Evolutionary conservation across 2,888 invertebrate species (phyloP).

Genomic region (Augiades crinisus): DNA sequence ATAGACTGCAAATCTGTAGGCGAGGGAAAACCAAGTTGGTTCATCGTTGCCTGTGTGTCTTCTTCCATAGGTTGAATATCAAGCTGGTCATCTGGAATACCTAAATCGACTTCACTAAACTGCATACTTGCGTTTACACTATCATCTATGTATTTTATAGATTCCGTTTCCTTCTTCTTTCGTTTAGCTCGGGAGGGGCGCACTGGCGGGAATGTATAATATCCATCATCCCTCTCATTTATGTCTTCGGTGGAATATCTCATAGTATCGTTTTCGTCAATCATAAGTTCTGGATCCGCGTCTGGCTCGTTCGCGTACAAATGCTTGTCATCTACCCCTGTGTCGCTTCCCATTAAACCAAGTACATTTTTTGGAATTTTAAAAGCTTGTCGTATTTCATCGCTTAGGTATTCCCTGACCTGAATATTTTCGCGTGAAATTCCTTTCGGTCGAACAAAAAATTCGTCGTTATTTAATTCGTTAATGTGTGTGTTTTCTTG

Average conservation of each 20-base stretch:
- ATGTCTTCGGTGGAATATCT: slow-evolving; percentile 67
- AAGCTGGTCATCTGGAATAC: slow-evolving; percentile 76
- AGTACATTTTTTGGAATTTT: slow-evolving; percentile 85
- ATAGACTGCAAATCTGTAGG: slow-evolving; percentile 63
- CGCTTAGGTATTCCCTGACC: slow-evolving; percentile 88
- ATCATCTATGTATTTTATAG: slow-evolving; percentile 68
- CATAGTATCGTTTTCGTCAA: slow-evolving; percentile 58
- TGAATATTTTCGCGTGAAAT: slow-evolving; percentile 92
- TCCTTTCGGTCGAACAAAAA: slow-evolving; percentile 91
- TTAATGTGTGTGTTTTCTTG: slow-evolving; percentile 83
- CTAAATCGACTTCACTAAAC: slow-evolving; percentile 71
- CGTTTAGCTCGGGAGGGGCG: slow-evolving; percentile 81
- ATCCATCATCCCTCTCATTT: slow-evolving; percentile 75
- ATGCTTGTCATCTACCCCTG: slow-evolving; percentile 53
- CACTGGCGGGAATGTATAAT: slow-evolving; percentile 79
- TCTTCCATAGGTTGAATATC: slow-evolving; percentile 46
- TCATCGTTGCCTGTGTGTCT: slow-evolving; percentile 58
- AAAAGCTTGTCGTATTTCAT: slow-evolving; percentile 90
- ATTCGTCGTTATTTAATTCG: slow-evolving; percentile 93
- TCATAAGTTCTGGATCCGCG: slow-evolving; percentile 60
- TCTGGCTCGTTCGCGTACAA: slow-evolving; percentile 64
- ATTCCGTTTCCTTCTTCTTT: slow-evolving; percentile 66
- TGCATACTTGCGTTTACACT: slow-evolving; percentile 66
- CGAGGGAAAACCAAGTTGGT: slow-evolving; percentile 51
- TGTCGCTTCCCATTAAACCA: slow-evolving; percentile 79